These are phyloP conservation scores for Tiphia femorata DNA, from an alignment of 2,888 invertebrate species.

Conservation along the genomic window DNA sequence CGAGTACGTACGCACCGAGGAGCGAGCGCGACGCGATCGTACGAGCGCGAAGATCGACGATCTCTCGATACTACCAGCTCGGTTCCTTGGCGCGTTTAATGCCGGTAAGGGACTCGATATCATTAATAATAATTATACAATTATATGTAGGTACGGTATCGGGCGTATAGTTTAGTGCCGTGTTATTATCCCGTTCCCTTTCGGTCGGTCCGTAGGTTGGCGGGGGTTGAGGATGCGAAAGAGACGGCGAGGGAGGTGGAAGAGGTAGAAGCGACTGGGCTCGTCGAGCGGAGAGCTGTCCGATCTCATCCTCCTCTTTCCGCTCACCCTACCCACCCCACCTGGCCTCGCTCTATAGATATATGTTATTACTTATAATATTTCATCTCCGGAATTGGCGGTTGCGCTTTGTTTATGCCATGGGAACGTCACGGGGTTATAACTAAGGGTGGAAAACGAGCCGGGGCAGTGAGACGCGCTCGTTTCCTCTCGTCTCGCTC, in stretches of 20 bases:
- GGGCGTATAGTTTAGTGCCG: constrained; percentile 67
- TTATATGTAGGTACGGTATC: constrained; percentile 67
- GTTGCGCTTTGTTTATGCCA: constrained; percentile 69
- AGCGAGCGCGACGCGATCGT: background rate
- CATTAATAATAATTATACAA: constrained; percentile 70
- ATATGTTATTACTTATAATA: constrained; percentile 70
- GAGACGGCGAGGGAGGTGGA: background rate
- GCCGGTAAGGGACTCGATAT: constrained; percentile 63
- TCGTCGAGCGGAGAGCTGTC: background rate
- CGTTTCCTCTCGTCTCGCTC: background rate
- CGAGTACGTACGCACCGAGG: constrained; percentile 5
- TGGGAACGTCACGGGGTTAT: constrained; percentile 63
- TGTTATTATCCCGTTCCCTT: constrained; percentile 67
- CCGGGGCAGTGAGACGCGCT: constrained; percentile 7
- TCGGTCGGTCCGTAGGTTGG: constrained; percentile 54
- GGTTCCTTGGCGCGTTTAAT: constrained; percentile 44
- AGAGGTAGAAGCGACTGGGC: background rate
- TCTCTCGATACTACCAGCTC: background rate
- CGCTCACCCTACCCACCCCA: constrained; percentile 14
- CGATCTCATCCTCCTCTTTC: constrained; percentile 5
- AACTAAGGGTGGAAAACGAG: constrained; percentile 56
- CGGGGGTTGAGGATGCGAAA: too few species aligned
- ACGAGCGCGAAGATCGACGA: background rate
- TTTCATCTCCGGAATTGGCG: constrained; percentile 69
- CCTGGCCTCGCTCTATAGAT: constrained; percentile 52